Evolutionary conservation across 2,113 vertebrate species (phyloP).

Genomic region (Phyllostomus discolor): DNA sequence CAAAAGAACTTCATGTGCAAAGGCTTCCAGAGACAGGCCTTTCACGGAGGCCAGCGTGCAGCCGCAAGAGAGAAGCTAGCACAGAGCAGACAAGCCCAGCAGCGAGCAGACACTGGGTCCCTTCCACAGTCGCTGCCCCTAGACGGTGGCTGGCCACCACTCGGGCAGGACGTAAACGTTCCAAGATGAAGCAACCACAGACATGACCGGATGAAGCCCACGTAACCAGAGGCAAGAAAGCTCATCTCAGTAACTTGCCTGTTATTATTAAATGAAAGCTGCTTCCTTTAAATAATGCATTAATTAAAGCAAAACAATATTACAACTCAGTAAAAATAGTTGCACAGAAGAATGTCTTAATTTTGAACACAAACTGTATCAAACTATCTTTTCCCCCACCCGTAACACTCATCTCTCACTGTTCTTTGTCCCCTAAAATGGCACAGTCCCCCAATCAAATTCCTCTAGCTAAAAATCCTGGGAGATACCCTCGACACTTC

Average conservation of each 20-base stretch:
- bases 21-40: not conserved
- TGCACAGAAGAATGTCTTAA: not conserved
- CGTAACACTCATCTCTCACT: too few species aligned
- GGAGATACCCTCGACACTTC: not conserved
- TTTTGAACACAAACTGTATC: not conserved
- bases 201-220: not conserved
- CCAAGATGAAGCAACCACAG: not conserved
- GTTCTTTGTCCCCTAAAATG: not conserved
- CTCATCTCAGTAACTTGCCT: not conserved
- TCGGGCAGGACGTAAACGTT: not conserved
- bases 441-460: not conserved
- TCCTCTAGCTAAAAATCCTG: not conserved
- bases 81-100: not conserved
- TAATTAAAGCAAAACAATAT: not conserved
- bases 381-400: not conserved
- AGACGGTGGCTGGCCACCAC: not conserved
- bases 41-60: not conserved
- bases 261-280: not conserved
- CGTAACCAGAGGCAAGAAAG: not conserved
- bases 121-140: not conserved
- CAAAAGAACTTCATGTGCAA: not conserved
- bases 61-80: not conserved
- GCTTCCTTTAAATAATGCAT: not conserved
- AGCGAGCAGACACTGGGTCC: not conserved
- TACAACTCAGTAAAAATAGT: not conserved